Percentiles rank a stretch among this genome's conserved stretches.
These are phyloP conservation scores for Botia almorhae DNA, from an alignment of 2,797 vertebrate species.

Conservation along the genomic window DNA sequence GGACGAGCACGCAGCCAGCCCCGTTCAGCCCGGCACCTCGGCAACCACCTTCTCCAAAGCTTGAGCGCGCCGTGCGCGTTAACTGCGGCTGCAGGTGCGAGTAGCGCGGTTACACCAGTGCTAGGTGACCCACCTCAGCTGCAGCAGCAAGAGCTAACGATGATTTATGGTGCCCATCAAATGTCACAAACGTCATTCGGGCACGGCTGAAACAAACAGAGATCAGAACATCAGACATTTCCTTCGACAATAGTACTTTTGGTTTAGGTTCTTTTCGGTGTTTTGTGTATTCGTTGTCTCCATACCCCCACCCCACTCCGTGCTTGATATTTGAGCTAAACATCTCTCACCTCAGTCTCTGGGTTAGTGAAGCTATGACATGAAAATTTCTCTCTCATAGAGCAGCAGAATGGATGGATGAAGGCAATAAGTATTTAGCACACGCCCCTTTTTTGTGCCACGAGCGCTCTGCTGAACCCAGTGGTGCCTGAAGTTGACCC, in stretches of 20 bases:
- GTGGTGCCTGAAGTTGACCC: not conserved
- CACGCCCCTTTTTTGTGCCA: constrained; percentile 15
- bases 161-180: constrained; percentile 29
- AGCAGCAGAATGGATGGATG: constrained; percentile 40
- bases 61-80: constrained; percentile 70
- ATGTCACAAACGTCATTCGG: constrained; percentile 40
- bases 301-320: constrained; percentile 9
- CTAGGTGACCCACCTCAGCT: constrained; percentile 8
- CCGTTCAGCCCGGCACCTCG: constrained; percentile 81
- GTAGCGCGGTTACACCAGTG: too few species aligned
- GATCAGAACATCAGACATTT: not conserved
- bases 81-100: not conserved
- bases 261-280: not conserved
- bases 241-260: not conserved
- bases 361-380: not conserved
- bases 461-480: too few species aligned
- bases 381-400: constrained; percentile 39
- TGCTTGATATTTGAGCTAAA: constrained; percentile 61
- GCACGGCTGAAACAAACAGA: constrained; percentile 42
- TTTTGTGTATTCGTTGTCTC: constrained; percentile 7
- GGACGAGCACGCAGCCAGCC: constrained; percentile 80
- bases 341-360: constrained; percentile 40
- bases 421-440: constrained; percentile 54
- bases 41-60: constrained; percentile 93
- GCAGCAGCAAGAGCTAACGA: constrained; percentile 29